Conservation (phyloP, 1,140 invertebrate species). For the Lanistes nyassanus region DNA sequence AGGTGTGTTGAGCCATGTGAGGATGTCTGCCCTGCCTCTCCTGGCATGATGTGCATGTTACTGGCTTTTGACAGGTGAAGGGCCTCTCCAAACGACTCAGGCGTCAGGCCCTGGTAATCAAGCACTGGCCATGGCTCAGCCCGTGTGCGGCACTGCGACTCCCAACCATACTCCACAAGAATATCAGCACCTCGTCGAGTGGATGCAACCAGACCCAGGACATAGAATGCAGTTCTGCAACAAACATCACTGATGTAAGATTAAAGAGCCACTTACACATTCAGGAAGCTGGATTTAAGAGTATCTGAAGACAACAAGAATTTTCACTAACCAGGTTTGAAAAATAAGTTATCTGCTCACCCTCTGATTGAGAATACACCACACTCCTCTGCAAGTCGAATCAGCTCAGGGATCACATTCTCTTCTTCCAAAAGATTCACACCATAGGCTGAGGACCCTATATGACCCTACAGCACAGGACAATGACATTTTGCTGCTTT, state of each 20-base stretch:
- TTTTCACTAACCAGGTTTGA: too few species aligned
- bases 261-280: neutral
- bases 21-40: constrained; percentile 22
- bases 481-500: too few species aligned
- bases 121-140: constrained; percentile 85
- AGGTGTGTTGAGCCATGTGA: constrained; percentile 23
- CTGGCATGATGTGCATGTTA: constrained; percentile 7
- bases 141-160: constrained; percentile 78
- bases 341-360: constrained; percentile 51
- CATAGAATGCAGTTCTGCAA: constrained; percentile 82
- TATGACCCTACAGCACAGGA: constrained; percentile 73
- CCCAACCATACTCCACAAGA: constrained; percentile 82
- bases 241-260: constrained; percentile 20
- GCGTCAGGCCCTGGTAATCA: constrained; percentile 70
- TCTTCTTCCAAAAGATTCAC: constrained; percentile 76
- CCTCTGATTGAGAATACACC: constrained; percentile 87
- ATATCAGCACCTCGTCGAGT: constrained; percentile 83
- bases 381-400: constrained; percentile 79
- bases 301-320: too few species aligned
- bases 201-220: constrained; percentile 83
- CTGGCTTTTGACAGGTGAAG: constrained; percentile 26
- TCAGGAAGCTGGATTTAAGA: too few species aligned
- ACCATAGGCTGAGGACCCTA: constrained; percentile 80
- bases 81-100: constrained; percentile 38
- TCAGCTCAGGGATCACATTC: constrained; percentile 73